Percentiles rank a stretch among this genome's conserved stretches.
Evolutionary conservation across 2,797 vertebrate genomes (phyloP).

Genomic region (Chelonia mydas): DNA sequence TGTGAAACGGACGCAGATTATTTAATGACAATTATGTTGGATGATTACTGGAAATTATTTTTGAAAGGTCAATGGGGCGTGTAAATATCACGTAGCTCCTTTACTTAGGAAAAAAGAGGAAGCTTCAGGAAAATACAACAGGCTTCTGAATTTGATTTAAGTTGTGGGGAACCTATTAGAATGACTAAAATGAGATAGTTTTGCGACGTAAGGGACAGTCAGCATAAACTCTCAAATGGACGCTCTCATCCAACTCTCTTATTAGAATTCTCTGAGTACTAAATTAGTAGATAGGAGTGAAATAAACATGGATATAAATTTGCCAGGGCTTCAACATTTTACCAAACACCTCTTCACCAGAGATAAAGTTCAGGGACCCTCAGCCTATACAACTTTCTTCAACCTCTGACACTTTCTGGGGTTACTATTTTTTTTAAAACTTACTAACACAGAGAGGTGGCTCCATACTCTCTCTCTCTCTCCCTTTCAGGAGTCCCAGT

Average conservation of each 20-base stretch:
- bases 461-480: not conserved
- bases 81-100: not conserved
- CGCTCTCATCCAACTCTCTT: not conserved
- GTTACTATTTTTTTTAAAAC: not conserved
- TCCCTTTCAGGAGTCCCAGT: not conserved
- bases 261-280: accelerated
- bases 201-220: not conserved
- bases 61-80: not conserved
- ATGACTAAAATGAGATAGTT: not conserved
- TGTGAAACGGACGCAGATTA: not conserved
- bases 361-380: not conserved
- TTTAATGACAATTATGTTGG: not conserved
- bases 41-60: not conserved
- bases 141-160: not conserved
- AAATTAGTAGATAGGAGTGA: not conserved
- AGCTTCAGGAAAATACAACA: not conserved
- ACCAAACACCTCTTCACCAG: not conserved
- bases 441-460: too few relatives aligned
- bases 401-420: not conserved
- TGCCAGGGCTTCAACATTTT: not conserved
- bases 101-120: not conserved
- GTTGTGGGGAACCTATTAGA: not conserved
- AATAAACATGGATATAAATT: not conserved
- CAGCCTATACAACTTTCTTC: not conserved
- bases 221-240: accelerated